phyloP scores from a whole-genome alignment of 2,888 invertebrate species.

The Zygogramma bicolorata region DNA sequence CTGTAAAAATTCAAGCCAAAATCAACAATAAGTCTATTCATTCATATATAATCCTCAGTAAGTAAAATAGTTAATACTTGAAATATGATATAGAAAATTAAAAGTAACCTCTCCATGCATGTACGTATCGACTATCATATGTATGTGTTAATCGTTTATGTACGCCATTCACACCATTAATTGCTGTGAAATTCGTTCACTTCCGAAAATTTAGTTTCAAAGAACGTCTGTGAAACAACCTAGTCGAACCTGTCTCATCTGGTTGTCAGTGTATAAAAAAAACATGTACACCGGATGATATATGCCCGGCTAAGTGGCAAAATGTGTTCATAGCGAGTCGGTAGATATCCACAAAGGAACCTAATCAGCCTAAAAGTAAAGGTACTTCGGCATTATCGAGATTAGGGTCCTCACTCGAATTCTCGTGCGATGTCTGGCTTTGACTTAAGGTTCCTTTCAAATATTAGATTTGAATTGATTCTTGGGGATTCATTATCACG shows the following conservation, averaged over 20 bases:
- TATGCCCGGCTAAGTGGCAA: constrained; percentile 56
- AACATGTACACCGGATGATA: constrained; percentile 44
- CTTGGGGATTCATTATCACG: too few species aligned
- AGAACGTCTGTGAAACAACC: background rate
- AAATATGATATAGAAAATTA: too few species aligned
- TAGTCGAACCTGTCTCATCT: constrained; percentile 18
- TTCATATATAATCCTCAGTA: too few species aligned
- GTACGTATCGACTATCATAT: too few species aligned
- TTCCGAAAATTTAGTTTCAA: background rate
- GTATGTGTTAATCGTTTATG: too few species aligned
- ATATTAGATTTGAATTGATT: constrained; percentile 22
- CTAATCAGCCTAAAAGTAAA: constrained; percentile 52
- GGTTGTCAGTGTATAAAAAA: constrained; percentile 27
- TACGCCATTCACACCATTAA: too few species aligned
- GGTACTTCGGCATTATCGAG: constrained; percentile 38
- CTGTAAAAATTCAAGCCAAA: too few species aligned
- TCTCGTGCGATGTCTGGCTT: constrained; percentile 28
- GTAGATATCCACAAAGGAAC: constrained; percentile 53
- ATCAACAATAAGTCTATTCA: too few species aligned
- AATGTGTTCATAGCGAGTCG: constrained; percentile 55
- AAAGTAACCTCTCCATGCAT: too few species aligned
- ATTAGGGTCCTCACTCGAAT: constrained; percentile 42
- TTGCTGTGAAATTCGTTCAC: too few species aligned
- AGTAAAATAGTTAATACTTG: too few species aligned
- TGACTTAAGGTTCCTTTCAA: constrained; percentile 21